Percentiles rank a stretch among this genome's conserved stretches.
Conservation (phyloP, 2,888 invertebrate species). For the Anthophora plumipes region DNA sequence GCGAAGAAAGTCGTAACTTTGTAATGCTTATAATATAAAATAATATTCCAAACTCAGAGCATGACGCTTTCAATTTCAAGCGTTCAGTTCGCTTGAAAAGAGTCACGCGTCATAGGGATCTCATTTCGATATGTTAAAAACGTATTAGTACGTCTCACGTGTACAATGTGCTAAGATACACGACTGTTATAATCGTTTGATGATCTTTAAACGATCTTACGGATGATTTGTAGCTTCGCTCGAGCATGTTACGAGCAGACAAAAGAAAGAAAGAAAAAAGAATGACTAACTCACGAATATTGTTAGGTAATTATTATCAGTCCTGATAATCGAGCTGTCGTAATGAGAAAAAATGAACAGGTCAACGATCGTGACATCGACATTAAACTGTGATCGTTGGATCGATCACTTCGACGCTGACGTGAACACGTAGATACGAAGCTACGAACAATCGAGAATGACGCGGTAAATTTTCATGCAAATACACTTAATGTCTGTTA, state of each 20-base stretch:
- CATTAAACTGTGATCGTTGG: background rate
- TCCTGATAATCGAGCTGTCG: conserved; percentile 22
- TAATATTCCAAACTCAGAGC: too few species aligned
- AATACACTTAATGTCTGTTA: conserved; percentile 29
- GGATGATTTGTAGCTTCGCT: conserved; percentile 23
- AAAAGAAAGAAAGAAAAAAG: too few species aligned
- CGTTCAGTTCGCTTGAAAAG: too few species aligned
- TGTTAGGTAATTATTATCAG: conserved; percentile 15
- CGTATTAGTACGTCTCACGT: too few species aligned
- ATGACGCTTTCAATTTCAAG: too few species aligned
- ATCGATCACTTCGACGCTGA: conserved; percentile 17
- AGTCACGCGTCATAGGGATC: too few species aligned
- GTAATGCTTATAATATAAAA: too few species aligned
- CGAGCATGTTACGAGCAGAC: background rate
- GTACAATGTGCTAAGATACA: background rate
- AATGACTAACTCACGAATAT: conserved; percentile 1
- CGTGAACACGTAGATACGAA: background rate
- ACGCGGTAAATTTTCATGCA: conserved; percentile 43
- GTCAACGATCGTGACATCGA: conserved; percentile 17
- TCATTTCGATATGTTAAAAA: too few species aligned
- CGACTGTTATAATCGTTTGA: background rate
- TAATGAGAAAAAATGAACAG: conserved; percentile 5
- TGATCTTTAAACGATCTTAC: background rate
- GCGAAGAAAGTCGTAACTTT: too few species aligned
- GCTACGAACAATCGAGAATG: conserved; percentile 34